A percentile compares a stretch with the other conserved stretches of the same genome.
Conservation (phyloP, 2,797 vertebrate species). For the Sebastes elongatus region DNA sequence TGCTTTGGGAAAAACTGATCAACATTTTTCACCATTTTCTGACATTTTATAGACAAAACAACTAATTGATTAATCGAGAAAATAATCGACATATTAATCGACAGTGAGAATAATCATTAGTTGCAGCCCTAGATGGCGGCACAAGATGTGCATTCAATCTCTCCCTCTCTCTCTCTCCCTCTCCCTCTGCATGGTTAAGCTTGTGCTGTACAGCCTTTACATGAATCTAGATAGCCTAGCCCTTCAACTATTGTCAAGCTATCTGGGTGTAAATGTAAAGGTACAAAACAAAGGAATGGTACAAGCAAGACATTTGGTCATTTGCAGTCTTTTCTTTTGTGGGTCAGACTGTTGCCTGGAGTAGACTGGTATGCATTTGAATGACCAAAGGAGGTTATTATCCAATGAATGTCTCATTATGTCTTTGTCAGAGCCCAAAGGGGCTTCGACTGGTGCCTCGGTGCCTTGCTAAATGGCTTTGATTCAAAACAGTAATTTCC, state of each 20-base stretch:
- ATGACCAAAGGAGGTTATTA: conserved; percentile 52
- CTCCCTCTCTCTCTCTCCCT: background rate
- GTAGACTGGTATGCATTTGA: conserved; percentile 41
- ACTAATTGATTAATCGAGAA: no score
- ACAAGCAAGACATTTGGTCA: conserved; percentile 11
- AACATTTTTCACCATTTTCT: no score
- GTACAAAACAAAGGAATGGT: background rate
- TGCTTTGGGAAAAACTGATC: no score
- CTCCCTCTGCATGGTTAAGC: background rate
- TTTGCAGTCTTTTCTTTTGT: conserved; percentile 34
- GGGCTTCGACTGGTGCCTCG: conserved; percentile 18
- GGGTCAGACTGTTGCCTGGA: conserved; percentile 30
- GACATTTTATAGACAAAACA: no score
- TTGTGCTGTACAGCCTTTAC: background rate
- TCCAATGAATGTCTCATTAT: conserved; percentile 49
- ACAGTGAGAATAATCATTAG: no score
- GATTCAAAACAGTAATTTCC: conserved; percentile 39
- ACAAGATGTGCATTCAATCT: no score
- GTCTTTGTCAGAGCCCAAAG: conserved; percentile 35
- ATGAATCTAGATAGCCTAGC: background rate
- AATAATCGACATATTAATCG: no score
- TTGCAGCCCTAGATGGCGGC: no score
- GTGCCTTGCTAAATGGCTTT: conserved; percentile 31
- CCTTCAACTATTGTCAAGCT: background rate
- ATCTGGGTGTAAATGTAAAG: background rate